Percentiles rank a stretch among this genome's conserved stretches.
These are phyloP conservation scores for Heliconius ethilla DNA, from an alignment of 2,888 invertebrate species.

Conservation along the genomic window DNA sequence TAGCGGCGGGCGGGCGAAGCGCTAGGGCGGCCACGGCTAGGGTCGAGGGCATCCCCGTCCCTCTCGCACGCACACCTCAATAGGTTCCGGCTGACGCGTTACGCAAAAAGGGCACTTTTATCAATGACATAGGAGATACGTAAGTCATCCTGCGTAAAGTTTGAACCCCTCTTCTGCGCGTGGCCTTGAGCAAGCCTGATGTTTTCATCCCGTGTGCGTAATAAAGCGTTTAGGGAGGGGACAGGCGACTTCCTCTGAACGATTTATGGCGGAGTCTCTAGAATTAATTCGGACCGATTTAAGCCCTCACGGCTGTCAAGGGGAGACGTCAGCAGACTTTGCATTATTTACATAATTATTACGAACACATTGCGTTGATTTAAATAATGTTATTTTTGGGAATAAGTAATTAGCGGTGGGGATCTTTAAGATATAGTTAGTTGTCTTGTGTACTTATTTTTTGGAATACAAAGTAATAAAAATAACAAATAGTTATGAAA, in stretches of 20 bases:
- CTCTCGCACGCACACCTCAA: conserved; percentile 67
- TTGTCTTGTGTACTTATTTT: not conserved
- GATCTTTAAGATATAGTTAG: not conserved
- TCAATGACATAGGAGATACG: conserved; percentile 76
- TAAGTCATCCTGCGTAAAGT: conserved; percentile 45
- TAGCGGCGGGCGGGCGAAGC: conserved; percentile 68
- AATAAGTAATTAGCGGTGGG: not conserved
- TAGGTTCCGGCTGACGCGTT: conserved; percentile 61
- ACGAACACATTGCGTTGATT: conserved; percentile 34
- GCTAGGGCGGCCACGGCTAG: conserved; percentile 64
- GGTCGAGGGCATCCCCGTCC: conserved; percentile 61
- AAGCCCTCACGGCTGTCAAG: conserved; percentile 55
- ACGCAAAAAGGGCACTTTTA: conserved; percentile 78
- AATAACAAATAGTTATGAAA: not conserved
- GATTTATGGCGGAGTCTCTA: conserved; percentile 77
- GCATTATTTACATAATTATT: conserved; percentile 54
- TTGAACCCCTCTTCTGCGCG: conserved; percentile 55
- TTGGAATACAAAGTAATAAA: not conserved
- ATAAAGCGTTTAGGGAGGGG: conserved; percentile 78
- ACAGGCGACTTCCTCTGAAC: conserved; percentile 75
- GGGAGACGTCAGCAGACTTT: conserved; percentile 52
- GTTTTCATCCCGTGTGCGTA: conserved; percentile 80
- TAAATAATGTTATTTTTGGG: conserved; percentile 31
- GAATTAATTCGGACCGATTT: conserved; percentile 76
- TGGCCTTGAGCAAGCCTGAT: conserved; percentile 78